Base-by-base conservation (phyloP, 2,888 invertebrate species). In the Coelopa pilipes region DNA sequence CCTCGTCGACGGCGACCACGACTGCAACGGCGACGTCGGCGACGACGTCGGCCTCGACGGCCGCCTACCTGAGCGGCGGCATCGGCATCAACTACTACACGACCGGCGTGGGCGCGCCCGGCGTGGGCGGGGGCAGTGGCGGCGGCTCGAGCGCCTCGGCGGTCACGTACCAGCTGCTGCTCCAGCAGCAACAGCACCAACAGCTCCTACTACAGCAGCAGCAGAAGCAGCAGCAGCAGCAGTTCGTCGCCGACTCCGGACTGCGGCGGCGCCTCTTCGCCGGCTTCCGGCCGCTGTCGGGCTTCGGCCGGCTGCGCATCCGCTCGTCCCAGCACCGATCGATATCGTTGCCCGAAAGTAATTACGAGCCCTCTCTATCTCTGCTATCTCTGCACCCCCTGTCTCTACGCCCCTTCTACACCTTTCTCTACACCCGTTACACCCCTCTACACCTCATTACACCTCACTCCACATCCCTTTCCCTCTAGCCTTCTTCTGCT, bases 331-430 rank as follows among this genome's bases (percentile, higher is more conserved):
- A 93, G 88, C 92, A 93, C 89, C 93, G 93, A 87, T 94, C 94
- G 90, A 93, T 93, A 91, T 94, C 94, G 88, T 92, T 94, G 89
- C 94, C 94, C 87, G 94, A 94, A 93, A 94, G 94, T 94, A 94
- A 86, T 82, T 87, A 86, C 83, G 81, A 81, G 79, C 78, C 81
- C 79, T 78, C 76, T 62, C 72, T 59, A 68, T 24, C 55, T 68
- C 50, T 63, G 70, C 76, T 78, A 19, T 49, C 21, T 71, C 77
- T 81, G 59, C 21, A 74, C 45, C 34, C 2, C 34, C 34, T 7
- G 7, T 4, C 34, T 7, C 34, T 7, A 34, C 34, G 76, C 76
- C 73, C 50, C 62, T 34, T 75, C 45, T 72, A 74, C 34, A 34
- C 34, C 34, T 7, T 4, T 4, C 34, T 7, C 34, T 7, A 34